Evolutionary conservation across 1,140 invertebrate genomes (phyloP).

Genomic region (Drosophila novamexicana): DNA sequence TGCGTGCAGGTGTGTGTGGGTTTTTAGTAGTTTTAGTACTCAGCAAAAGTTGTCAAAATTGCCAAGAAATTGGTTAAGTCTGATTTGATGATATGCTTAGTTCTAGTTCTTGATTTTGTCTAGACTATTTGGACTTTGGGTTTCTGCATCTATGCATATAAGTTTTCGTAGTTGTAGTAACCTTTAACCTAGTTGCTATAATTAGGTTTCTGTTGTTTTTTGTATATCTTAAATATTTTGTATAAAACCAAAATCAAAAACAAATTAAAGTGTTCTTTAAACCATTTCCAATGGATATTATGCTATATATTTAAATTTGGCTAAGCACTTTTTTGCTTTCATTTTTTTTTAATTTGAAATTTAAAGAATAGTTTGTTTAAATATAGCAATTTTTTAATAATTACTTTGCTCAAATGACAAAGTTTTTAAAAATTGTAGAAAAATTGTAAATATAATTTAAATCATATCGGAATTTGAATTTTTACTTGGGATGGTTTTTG

Average conservation of each 20-base stretch:
- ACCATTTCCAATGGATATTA: not conserved
- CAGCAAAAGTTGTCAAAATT: slow-evolving; percentile 1
- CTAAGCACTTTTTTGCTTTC: no score
- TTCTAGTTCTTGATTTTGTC: not conserved
- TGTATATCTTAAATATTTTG: not conserved
- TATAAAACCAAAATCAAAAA: not conserved
- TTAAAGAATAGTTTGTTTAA: no score
- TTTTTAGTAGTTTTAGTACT: slow-evolving; percentile 9
- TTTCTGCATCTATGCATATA: not conserved
- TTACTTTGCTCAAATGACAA: no score
- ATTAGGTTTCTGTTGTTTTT: not conserved
- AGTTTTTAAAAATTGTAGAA: no score
- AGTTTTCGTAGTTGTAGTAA: not conserved
- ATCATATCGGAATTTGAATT: no score
- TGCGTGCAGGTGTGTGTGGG: not conserved
- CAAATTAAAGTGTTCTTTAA: not conserved
- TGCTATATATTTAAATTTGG: no score
- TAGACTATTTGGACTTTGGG: not conserved
- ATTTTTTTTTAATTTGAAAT: no score
- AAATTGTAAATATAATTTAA: no score
- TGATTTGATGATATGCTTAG: not conserved
- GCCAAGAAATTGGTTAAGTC: not conserved
- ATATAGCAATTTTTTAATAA: no score
- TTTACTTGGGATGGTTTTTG: no score
- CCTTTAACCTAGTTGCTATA: no score